Evolutionary conservation across 2,888 invertebrate genomes (phyloP).

Genomic region (Mellilla xanthometata): DNA sequence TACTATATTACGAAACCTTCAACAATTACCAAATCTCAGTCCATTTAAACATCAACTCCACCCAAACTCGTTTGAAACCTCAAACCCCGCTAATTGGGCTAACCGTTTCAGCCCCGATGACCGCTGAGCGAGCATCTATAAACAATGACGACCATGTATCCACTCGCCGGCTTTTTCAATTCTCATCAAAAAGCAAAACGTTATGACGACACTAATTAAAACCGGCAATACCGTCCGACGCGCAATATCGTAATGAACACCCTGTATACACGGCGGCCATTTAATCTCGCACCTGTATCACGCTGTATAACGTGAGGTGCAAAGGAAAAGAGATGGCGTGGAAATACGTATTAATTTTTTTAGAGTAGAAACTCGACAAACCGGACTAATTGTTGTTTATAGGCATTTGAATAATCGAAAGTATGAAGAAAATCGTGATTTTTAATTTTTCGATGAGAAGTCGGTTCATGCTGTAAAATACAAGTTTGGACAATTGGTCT

Average conservation of each 20-base stretch:
- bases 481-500: no score
- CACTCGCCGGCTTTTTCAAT: slow-evolving; percentile 72
- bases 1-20: no score
- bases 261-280: slow-evolving; percentile 77
- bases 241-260: slow-evolving; percentile 81
- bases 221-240: slow-evolving; percentile 70
- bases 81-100: slow-evolving; percentile 10
- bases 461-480: no score
- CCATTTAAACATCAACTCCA: no score
- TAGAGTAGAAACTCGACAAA: no score
- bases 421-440: no score
- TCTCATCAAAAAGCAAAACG: slow-evolving; percentile 78
- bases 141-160: slow-evolving; percentile 56
- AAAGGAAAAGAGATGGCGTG: slow-evolving; percentile 25
- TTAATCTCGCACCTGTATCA: slow-evolving; percentile 82
- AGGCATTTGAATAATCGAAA: no score
- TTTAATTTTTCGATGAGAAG: no score
- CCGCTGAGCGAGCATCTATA: slow-evolving; percentile 36
- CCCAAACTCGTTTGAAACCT: background rate
- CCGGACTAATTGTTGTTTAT: no score
- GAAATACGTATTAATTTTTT: no score
- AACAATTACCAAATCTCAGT: no score
- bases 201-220: slow-evolving; percentile 78
- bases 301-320: slow-evolving; percentile 48
- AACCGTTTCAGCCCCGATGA: slow-evolving; percentile 18